Evolutionary conservation across 2,888 invertebrate species (phyloP), one percentile per base, ranked within the genome.

Genomic region (Teinopalpus imperialis): DNA sequence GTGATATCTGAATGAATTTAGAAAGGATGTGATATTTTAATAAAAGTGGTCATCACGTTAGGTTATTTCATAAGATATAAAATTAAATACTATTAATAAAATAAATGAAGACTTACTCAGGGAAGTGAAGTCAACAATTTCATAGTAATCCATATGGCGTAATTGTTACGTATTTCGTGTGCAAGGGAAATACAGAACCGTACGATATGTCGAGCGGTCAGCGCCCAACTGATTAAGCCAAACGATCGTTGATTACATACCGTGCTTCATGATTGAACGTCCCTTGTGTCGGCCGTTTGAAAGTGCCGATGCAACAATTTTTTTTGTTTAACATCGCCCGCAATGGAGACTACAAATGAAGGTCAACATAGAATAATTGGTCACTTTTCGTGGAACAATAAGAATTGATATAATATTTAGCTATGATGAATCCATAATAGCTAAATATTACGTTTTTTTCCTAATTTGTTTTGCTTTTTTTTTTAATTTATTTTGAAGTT

Each of bases 231-330:
- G 81, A 81, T 81, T 75, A 72, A 61, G 52, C 59, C 65, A 67
- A 79, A 79, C 70, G 72, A 78, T 81, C 69, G 67, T 67, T 77
- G 77, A 85, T 81, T 78, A 81, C 73, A 74, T 74, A 71, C 64
- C 66, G 63, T 60, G 49, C 44, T 61, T 68, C 67, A 65, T 69
- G 67, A 81, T 78, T 78, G 73, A 72, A 73, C 67, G 69, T 67
- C 63, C 62, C 63, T 69, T 69, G 65, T 63, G 57, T 24, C 41
- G 18, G 18, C 9, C 16, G 35, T 35, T 40, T 41, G 40, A 46
- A 46, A 46, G 23, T 40, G 23, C 29, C 39, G 46, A 40, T 35
- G 8, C 14, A 23, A 18, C 40, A 18, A 40, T 29, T 40, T 16
- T 23, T 40, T 24, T 44, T 43, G 18, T 39, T 36, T 32, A 3